Base-by-base conservation (phyloP, 2,797 vertebrate species). In the Lophotriccus pileatus region DNA sequence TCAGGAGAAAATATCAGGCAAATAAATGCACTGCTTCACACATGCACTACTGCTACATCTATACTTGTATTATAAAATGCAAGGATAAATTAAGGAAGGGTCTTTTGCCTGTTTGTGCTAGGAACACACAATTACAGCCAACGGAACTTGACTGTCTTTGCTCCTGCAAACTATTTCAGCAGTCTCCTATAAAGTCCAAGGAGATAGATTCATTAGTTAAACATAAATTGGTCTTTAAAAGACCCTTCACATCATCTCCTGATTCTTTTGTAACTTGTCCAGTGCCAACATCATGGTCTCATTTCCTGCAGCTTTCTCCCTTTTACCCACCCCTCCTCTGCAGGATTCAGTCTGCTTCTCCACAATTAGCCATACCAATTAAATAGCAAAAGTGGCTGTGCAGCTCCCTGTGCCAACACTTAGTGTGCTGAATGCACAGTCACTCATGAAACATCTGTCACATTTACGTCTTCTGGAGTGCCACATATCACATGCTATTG, bases 141-240 rank as follows among this genome's bases (percentile, higher is more conserved):
- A 59, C 6, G 3, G 44, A 70, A 68, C 8, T 5, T 70, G 39
- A 83, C 69, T 41, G 19, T 60, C 43, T 73, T 49, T 60, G 78
- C 66, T 59, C 69, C 63, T 28, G 50, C 47, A 95, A 86, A 90
- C 50, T 86, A 53, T 59, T 85, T 90, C 81, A 78, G 23, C 21
- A 23, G 58, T 47, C 50, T 93, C 73, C 81, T 81, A 34, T 89
- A 62, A 90, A 59, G 18, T 44, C 73, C 91, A 93, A 90, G 41
- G 39, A 68, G 60, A 82, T 5, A 56, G 75, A 82, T 58, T 79
- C 1, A 9, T 64, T 39, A 88, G 44, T 55, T 84, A 93, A 78
- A 64, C 27, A 36, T 36, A 80, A 89, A 55, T 63, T n/a, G 64
- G 88, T 69, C 47, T 64, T 93, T 92, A 70, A 94, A 82, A 39